A percentile compares a stretch with the other conserved stretches of the same genome.
Conservation (phyloP, 1,140 invertebrate species). For the Drosophila melanogaster region DNA sequence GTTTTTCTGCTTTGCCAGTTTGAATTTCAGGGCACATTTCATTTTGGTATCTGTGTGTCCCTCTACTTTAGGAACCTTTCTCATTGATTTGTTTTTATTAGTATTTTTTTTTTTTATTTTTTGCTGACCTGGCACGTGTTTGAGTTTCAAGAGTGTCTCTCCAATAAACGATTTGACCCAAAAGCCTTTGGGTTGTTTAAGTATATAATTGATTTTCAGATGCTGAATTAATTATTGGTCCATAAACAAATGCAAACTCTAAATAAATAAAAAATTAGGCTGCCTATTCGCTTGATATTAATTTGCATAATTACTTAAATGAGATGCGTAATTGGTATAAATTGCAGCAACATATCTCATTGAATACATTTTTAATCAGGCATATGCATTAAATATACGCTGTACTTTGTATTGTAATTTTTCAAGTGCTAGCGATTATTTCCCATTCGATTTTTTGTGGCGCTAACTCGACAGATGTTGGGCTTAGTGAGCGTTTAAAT, state of each 20-base stretch:
- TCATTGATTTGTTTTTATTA: constrained; percentile 47
- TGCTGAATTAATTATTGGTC: constrained; percentile 34
- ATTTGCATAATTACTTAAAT: constrained; percentile 54
- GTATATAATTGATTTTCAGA: constrained; percentile 48
- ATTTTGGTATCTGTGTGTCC: constrained; percentile 16
- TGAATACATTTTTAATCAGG: constrained; percentile 44
- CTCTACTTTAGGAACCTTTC: constrained; percentile 28
- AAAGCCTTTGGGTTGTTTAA: constrained; percentile 14
- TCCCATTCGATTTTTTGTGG: constrained; percentile 23
- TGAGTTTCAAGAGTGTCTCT: constrained; percentile 26
- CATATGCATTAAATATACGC: constrained; percentile 37
- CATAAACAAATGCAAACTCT: constrained; percentile 22
- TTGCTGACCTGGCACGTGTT: constrained; percentile 29
- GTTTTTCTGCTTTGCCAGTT: constrained; percentile 34
- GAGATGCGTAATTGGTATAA: constrained; percentile 51
- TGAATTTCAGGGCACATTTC: constrained; percentile 40
- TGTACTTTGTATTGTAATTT: constrained; percentile 13
- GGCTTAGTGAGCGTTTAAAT: constrained; percentile 33
- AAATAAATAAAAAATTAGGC: constrained; percentile 32
- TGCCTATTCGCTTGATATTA: constrained; percentile 24
- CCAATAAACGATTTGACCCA: neutral
- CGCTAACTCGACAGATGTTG: constrained; percentile 23
- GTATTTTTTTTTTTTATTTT: constrained; percentile 1
- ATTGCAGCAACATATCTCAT: constrained; percentile 25
- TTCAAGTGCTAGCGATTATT: constrained; percentile 27